phyloP scores from a whole-genome alignment of 2,113 vertebrate species.

The Gambusia holbrooki region DNA sequence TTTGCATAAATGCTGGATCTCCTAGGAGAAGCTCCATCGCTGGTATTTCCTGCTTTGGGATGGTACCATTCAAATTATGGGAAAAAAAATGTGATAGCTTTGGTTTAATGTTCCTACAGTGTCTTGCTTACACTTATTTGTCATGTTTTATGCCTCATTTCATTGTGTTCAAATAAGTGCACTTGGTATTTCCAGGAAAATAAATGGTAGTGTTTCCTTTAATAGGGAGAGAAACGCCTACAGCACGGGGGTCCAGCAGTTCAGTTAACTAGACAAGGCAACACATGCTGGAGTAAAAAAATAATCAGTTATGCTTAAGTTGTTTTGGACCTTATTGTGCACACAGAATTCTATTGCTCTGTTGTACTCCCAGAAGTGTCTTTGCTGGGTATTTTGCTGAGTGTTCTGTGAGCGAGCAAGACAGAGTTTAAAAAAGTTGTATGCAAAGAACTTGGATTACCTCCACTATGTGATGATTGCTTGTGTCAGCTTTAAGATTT shows the following conservation, averaged over 20 bases:
- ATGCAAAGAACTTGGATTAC: slow-evolving; percentile 5
- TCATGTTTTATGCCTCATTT: neutral
- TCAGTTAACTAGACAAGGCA: slow-evolving; percentile 28
- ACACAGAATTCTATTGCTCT: neutral
- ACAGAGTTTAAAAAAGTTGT: neutral
- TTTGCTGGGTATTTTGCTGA: neutral
- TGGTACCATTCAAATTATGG: slow-evolving; percentile 67
- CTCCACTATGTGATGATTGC: slow-evolving; percentile 34
- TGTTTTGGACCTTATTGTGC: slow-evolving; percentile 1
- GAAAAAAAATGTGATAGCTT: slow-evolving; percentile 47
- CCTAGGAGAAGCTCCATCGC: slow-evolving; percentile 48
- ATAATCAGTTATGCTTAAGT: slow-evolving; percentile 5
- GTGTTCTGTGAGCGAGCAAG: too few relatives aligned
- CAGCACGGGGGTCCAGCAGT: slow-evolving; percentile 16
- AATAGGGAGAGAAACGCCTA: neutral
- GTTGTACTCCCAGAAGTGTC: neutral
- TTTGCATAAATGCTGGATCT: slow-evolving; percentile 62
- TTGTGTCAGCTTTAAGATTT: slow-evolving; percentile 22
- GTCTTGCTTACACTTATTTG: neutral
- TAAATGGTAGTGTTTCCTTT: neutral
- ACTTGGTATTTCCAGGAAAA: neutral
- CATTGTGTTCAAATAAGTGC: neutral
- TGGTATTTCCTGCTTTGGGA: slow-evolving; percentile 73
- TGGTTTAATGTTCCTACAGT: slow-evolving; percentile 58
- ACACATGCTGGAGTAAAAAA: neutral